Percentiles rank a stretch among this genome's conserved stretches.
Conservation (phyloP, 2,113 vertebrate species). For the Myocastor coypus region DNA sequence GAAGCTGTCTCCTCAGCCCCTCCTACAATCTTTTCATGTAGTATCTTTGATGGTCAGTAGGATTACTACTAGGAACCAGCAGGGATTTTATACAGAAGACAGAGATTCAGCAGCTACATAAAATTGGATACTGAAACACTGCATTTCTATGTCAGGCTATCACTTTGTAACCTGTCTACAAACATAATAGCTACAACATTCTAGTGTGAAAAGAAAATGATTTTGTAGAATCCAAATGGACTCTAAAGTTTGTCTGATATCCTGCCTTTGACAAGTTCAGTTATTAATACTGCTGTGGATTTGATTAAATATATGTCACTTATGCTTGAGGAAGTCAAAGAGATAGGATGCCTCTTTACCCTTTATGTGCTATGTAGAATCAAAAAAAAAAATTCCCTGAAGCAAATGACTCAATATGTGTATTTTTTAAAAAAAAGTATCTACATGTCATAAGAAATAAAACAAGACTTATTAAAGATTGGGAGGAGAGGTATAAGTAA, state of each 20-base stretch:
- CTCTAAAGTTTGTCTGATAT: background rate
- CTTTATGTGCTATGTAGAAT: slow-evolving; percentile 19
- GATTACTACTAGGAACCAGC: background rate
- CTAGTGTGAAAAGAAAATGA: slow-evolving; percentile 49
- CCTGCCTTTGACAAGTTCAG: background rate
- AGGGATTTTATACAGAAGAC: background rate
- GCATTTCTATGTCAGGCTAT: background rate
- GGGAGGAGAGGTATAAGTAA: background rate
- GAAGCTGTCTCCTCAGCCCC: too few relatives aligned
- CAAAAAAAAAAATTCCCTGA: slow-evolving; percentile 45
- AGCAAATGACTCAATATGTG: slow-evolving; percentile 28
- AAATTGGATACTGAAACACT: background rate
- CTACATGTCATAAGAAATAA: background rate
- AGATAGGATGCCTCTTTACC: background rate
- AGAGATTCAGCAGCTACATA: background rate
- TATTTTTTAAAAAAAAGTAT: background rate
- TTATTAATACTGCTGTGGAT: background rate
- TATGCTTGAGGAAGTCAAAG: background rate
- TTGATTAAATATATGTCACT: background rate
- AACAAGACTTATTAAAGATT: slow-evolving; percentile 12
- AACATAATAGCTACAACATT: background rate
- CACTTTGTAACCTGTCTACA: slow-evolving; percentile 2
- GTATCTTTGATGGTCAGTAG: background rate
- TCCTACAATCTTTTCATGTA: background rate
- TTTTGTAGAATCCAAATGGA: background rate